Percentiles rank a stretch among this genome's conserved stretches.
Evolutionary conservation across 2,888 invertebrate species (phyloP).

Genomic region (Spodoptera littoralis): DNA sequence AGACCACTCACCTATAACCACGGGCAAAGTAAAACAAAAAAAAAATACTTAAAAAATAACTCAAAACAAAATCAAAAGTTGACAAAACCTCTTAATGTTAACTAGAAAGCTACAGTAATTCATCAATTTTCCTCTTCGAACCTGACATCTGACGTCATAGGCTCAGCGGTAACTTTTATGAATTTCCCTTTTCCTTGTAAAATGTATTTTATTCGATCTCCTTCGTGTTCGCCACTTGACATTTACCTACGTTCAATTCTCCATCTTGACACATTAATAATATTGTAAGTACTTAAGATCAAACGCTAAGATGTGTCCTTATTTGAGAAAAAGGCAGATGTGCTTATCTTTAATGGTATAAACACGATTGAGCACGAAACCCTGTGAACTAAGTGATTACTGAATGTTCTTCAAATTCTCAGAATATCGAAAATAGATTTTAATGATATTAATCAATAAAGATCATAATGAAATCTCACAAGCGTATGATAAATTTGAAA

Average conservation of each 20-base stretch:
- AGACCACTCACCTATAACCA: too few species aligned
- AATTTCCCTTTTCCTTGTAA: conserved; percentile 33
- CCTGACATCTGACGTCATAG: conserved; percentile 34
- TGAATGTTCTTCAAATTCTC: too few species aligned
- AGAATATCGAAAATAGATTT: too few species aligned
- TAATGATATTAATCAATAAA: too few species aligned
- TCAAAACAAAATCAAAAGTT: conserved; percentile 15
- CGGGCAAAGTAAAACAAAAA: not conserved
- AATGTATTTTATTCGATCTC: conserved; percentile 24
- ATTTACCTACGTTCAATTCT: conserved; percentile 20
- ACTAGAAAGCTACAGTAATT: conserved; percentile 22
- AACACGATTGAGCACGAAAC: too few species aligned
- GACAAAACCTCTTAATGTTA: conserved; percentile 22
- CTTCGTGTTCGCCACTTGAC: conserved; percentile 13
- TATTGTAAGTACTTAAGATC: conserved; percentile 8
- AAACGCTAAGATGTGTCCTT: not conserved
- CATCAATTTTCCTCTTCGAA: conserved; percentile 32
- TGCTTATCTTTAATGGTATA: too few species aligned
- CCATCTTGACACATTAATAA: conserved; percentile 12
- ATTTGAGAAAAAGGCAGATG: too few species aligned
- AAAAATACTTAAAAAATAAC: conserved; percentile 1
- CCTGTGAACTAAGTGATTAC: too few species aligned
- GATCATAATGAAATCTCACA: too few species aligned
- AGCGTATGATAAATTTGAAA: too few species aligned
- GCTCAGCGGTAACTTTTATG: conserved; percentile 26